These are phyloP conservation scores for Pangasius sanitwongsei DNA, from an alignment of 2,797 vertebrate genomes.

Conservation along the genomic window DNA sequence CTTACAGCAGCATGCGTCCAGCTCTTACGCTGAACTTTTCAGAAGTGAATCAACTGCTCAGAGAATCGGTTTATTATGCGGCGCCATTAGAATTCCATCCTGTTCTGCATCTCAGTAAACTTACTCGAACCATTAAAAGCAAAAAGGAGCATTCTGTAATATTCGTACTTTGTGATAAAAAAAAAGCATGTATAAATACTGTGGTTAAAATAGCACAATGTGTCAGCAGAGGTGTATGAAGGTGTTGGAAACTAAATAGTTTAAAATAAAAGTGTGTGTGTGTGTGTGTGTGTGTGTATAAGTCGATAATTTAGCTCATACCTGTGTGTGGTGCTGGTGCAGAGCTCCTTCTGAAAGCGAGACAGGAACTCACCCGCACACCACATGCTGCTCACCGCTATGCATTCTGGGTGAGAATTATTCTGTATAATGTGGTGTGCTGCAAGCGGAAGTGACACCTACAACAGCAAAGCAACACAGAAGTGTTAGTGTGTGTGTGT, in stretches of 20 bases:
- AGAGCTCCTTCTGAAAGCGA: slow-evolving; percentile 69
- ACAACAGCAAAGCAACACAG: slow-evolving; percentile 56
- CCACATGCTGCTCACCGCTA: slow-evolving; percentile 58
- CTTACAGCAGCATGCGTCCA: background rate
- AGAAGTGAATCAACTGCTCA: too few relatives aligned
- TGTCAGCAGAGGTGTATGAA: background rate
- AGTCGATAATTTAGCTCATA: slow-evolving; percentile 57
- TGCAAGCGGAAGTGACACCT: slow-evolving; percentile 67
- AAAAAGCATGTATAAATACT: background rate
- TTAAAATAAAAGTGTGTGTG: background rate
- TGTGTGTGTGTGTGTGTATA: background rate
- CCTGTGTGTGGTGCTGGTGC: slow-evolving; percentile 72
- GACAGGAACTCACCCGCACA: slow-evolving; percentile 64
- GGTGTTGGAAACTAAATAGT: background rate
- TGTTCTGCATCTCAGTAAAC: background rate
- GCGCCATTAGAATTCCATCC: too few relatives aligned
- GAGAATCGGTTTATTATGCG: background rate
- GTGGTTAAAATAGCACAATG: background rate
- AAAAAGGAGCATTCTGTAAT: background rate
- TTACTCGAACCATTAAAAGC: background rate
- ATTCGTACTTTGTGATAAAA: background rate
- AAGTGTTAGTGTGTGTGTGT: slow-evolving; percentile 12
- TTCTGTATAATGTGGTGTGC: slow-evolving; percentile 65
- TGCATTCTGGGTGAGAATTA: slow-evolving; percentile 72
- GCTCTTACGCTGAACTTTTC: background rate